Percentiles rank a stretch among this genome's conserved stretches.
These are phyloP conservation scores for Xestoiulus laeticollis DNA, from an alignment of 2,888 invertebrate genomes.

Conservation along the genomic window DNA sequence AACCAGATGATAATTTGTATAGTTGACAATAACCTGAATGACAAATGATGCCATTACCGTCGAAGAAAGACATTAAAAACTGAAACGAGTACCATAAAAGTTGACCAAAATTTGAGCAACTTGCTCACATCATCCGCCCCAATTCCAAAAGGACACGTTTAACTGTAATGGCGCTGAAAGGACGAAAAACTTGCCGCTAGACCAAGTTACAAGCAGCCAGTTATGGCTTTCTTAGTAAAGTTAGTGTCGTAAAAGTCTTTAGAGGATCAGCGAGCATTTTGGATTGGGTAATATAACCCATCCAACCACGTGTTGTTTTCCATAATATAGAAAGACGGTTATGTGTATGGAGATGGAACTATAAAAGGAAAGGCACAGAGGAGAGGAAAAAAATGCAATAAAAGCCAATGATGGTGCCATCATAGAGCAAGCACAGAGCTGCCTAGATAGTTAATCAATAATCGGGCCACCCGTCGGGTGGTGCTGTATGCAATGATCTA, in stretches of 20 bases:
- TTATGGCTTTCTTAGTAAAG: slow-evolving; percentile 37
- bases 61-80: neutral
- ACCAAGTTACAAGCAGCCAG: neutral
- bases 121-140: neutral
- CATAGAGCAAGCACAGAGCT: slow-evolving; percentile 24
- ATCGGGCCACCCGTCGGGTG: slow-evolving; percentile 24
- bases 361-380: slow-evolving; percentile 4
- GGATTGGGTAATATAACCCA: slow-evolving; percentile 34
- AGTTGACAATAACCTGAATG: neutral
- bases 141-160: neutral
- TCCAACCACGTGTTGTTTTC: slow-evolving; percentile 37
- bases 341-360: slow-evolving; percentile 27
- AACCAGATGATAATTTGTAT: neutral
- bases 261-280: slow-evolving; percentile 15
- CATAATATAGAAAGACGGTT: slow-evolving; percentile 37
- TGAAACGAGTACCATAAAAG: neutral
- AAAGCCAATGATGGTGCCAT: slow-evolving; percentile 37
- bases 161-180: neutral
- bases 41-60: neutral
- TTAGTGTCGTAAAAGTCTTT: slow-evolving; percentile 15
- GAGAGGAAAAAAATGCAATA: slow-evolving; percentile 36
- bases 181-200: neutral
- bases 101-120: neutral
- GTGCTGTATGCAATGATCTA: slow-evolving; percentile 27
- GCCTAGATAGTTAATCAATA: slow-evolving; percentile 34